Percentiles rank a stretch among this genome's conserved stretches.
Evolutionary conservation across 2,113 vertebrate species (phyloP).

Genomic region (Podarcis cretensis): DNA sequence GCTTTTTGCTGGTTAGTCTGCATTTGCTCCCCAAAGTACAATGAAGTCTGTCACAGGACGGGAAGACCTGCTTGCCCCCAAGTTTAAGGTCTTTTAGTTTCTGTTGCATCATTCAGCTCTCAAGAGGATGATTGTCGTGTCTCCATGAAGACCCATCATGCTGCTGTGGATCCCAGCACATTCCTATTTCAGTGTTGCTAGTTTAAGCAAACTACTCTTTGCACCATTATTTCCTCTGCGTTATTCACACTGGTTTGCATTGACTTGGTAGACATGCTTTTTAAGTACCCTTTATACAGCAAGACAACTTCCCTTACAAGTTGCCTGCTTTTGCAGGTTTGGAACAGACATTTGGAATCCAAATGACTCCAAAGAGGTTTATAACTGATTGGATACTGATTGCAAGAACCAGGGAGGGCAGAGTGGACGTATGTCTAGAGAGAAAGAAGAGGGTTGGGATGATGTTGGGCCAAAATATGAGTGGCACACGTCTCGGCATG

Average conservation of each 20-base stretch:
- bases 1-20: constrained; percentile 20
- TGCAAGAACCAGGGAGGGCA: constrained; percentile 7
- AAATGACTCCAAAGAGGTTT: constrained; percentile 18
- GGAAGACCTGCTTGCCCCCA: constrained; percentile 15
- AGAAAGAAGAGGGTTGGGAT: neutral
- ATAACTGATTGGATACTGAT: neutral
- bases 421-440: neutral
- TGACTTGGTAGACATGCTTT: constrained; percentile 27
- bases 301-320: constrained; percentile 3
- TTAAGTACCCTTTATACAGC: neutral
- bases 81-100: neutral
- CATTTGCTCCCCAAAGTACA: neutral
- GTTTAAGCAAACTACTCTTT: neutral
- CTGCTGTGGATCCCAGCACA: neutral
- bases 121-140: constrained; percentile 51
- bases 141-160: constrained; percentile 15
- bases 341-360: neutral
- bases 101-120: constrained; percentile 30
- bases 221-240: neutral
- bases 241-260: neutral
- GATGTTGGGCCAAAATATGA: neutral
- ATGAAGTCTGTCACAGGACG: constrained; percentile 4
- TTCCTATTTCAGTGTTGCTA: constrained; percentile 32
- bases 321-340: neutral
- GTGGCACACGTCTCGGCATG: neutral